These are phyloP conservation scores for Acanthosepion lycidas DNA, from an alignment of 2,888 invertebrate genomes.

Conservation along the genomic window DNA sequence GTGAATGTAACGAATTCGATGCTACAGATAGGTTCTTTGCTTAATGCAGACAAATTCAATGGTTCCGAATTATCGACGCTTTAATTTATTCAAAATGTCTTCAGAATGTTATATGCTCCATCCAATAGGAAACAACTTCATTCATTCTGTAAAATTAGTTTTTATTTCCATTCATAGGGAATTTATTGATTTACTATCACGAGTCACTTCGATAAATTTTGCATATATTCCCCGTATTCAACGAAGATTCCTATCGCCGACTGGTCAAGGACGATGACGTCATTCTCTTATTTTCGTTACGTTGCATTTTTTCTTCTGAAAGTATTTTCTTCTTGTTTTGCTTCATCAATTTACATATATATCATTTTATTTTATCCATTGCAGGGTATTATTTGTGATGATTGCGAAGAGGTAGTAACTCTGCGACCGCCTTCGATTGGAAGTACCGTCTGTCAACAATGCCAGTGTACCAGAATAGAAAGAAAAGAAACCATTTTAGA, in stretches of 20 bases:
- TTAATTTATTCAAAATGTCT: neutral
- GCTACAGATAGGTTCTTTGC: too few species aligned
- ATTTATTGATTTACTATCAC: neutral
- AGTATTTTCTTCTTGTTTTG: neutral
- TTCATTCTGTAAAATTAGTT: neutral
- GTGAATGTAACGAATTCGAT: too few species aligned
- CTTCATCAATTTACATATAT: neutral
- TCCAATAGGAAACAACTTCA: neutral
- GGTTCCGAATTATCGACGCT: too few species aligned
- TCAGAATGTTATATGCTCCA: neutral
- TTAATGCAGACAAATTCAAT: too few species aligned
- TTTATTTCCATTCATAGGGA: neutral
- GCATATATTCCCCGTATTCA: neutral
- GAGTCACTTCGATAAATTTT: neutral
- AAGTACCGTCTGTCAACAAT: constrained; percentile 82
- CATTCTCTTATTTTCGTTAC: neutral
- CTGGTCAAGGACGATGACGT: neutral
- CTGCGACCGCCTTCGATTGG: neutral
- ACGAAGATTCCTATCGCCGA: neutral
- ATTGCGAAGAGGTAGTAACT: constrained; percentile 38
- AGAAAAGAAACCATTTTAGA: constrained; percentile 95
- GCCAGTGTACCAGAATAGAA: constrained; percentile 89
- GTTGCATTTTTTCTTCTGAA: neutral
- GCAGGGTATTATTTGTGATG: constrained; percentile 42
- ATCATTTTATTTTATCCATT: neutral